Evolutionary conservation across 2,888 invertebrate genomes (phyloP).

Genomic region (Epistrophe grossulariae): DNA sequence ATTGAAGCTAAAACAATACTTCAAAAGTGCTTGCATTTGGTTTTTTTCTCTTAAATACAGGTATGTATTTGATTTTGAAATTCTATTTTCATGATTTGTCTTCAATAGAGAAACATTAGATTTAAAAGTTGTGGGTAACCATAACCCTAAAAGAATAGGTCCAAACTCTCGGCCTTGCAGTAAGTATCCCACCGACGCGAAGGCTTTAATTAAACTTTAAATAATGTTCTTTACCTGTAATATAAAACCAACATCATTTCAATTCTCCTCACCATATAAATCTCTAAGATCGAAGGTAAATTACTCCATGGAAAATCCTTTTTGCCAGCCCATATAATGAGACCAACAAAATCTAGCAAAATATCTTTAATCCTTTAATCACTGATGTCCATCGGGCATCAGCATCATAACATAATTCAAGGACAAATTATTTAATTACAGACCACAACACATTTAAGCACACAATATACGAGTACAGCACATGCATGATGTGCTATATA

Average conservation of each 20-base stretch:
- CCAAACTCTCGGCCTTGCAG: neutral
- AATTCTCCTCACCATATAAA: neutral
- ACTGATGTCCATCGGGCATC: constrained; percentile 11
- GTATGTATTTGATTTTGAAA: too few species aligned
- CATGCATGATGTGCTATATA: neutral
- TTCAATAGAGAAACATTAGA: too few species aligned
- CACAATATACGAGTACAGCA: constrained; percentile 4
- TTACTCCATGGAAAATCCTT: neutral
- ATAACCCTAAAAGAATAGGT: too few species aligned
- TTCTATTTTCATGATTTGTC: too few species aligned
- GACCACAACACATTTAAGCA: constrained; percentile 2
- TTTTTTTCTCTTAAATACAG: neutral
- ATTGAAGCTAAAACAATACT: neutral
- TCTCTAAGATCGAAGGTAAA: neutral
- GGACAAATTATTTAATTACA: constrained; percentile 70
- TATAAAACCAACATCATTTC: neutral
- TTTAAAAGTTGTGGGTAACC: too few species aligned
- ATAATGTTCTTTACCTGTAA: neutral
- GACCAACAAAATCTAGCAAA: neutral
- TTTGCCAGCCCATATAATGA: constrained; percentile 5
- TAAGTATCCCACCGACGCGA: too few species aligned
- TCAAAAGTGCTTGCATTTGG: neutral
- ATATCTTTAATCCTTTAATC: constrained; percentile 60
- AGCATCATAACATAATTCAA: constrained; percentile 54
- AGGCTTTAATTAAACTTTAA: too few species aligned